These are phyloP conservation scores for Bicyclus anynana DNA, from an alignment of 1,140 invertebrate species.

Conservation along the genomic window DNA sequence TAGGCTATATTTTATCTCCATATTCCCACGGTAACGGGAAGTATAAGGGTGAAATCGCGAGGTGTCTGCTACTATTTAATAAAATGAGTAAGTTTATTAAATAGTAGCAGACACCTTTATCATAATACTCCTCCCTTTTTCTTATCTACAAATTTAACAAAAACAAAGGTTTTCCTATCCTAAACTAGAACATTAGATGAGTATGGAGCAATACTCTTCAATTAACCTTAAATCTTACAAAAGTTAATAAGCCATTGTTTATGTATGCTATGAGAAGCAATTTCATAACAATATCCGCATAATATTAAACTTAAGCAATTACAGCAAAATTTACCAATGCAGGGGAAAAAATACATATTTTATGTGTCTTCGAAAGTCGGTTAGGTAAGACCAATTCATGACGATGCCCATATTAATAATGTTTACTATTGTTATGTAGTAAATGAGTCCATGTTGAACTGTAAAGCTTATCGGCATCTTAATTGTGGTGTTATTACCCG, in stretches of 20 bases:
- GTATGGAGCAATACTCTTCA: not conserved
- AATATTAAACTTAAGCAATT: slow-evolving; percentile 16
- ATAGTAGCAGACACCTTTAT: too few relatives aligned
- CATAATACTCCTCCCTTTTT: too few relatives aligned
- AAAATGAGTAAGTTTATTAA: too few relatives aligned
- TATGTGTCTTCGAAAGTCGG: slow-evolving; percentile 14
- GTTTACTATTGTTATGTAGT: slow-evolving; percentile 1
- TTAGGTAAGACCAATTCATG: slow-evolving; percentile 9
- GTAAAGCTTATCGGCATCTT: slow-evolving; percentile 14
- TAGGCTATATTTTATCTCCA: too few relatives aligned
- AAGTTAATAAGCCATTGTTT: slow-evolving; percentile 10
- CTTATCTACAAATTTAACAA: too few relatives aligned
- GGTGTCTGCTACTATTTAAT: too few relatives aligned
- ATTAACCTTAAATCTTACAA: slow-evolving; percentile 4
- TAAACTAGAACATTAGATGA: not conserved
- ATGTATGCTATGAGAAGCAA: slow-evolving; percentile 3
- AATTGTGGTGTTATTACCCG: slow-evolving; percentile 12
- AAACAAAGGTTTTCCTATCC: not conserved
- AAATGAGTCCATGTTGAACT: not conserved
- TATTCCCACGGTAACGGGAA: too few relatives aligned
- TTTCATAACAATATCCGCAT: slow-evolving; percentile 19
- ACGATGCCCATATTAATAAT: not conserved
- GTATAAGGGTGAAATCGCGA: too few relatives aligned
- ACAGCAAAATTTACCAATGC: slow-evolving; percentile 9
- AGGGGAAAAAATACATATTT: slow-evolving; percentile 15